Conservation (phyloP, 2,797 vertebrate genomes). For the Sylvilagus floridanus region DNA sequence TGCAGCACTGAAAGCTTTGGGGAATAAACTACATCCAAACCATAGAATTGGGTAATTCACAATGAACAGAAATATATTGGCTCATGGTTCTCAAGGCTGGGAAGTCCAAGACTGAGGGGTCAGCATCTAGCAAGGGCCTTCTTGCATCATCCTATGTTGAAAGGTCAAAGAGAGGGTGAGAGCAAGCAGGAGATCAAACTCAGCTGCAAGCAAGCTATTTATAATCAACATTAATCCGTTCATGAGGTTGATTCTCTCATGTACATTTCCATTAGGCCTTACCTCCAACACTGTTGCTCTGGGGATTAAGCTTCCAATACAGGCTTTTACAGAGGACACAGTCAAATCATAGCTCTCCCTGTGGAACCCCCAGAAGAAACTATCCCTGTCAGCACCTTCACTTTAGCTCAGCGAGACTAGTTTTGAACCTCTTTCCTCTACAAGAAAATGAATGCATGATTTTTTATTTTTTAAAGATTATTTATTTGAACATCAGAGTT, state of each 20-base stretch:
- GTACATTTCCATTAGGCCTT: background rate
- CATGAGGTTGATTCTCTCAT: background rate
- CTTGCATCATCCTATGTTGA: background rate
- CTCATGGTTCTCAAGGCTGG: background rate
- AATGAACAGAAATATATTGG: background rate
- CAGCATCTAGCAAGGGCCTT: background rate
- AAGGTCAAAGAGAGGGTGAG: background rate
- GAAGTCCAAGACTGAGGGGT: background rate
- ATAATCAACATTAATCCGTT: background rate
- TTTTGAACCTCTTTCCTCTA: constrained; percentile 23
- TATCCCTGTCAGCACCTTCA: background rate
- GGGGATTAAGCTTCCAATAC: background rate
- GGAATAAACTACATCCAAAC: no score
- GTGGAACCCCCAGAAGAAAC: background rate
- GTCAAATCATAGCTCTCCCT: background rate
- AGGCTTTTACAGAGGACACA: background rate
- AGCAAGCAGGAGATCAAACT: background rate
- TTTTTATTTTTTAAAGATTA: no score
- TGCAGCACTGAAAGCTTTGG: no score
- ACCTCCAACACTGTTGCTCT: background rate
- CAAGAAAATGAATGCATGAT: background rate
- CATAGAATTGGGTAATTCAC: background rate
- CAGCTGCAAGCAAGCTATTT: background rate
- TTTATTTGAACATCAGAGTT: no score
- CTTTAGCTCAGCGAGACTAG: background rate